A percentile compares a stretch with the other conserved stretches of the same genome.
Evolutionary conservation across 2,888 invertebrate species (phyloP).

Genomic region (Platycnemis pennipes): DNA sequence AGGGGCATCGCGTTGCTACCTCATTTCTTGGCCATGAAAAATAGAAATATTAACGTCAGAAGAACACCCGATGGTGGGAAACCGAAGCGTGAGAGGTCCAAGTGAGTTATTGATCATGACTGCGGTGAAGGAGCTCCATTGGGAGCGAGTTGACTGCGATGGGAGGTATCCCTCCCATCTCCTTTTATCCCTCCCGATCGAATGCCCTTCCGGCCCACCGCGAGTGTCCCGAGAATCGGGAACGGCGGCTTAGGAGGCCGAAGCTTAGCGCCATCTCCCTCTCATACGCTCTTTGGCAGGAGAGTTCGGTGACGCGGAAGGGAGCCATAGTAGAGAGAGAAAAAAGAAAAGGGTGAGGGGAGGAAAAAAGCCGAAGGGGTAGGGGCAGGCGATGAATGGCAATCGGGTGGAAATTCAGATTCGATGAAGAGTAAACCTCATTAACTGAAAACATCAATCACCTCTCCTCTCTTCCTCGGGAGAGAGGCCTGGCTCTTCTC

Average conservation of each 20-base stretch:
- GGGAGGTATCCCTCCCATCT: background rate
- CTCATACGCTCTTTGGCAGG: background rate
- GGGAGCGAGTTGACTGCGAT: slow-evolving; percentile 32
- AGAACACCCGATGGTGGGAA: background rate
- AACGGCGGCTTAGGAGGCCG: background rate
- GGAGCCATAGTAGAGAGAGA: background rate
- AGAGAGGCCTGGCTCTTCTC: background rate
- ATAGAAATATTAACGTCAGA: background rate
- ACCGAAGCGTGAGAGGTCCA: background rate
- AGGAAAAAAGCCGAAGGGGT: too few relatives aligned
- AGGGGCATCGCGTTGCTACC: too few relatives aligned
- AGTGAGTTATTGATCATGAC: background rate
- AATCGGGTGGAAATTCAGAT: slow-evolving; percentile 59
- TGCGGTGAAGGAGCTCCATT: background rate
- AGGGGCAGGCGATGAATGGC: slow-evolving; percentile 21
- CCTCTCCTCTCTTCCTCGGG: background rate
- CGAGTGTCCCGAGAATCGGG: background rate
- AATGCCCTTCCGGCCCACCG: slow-evolving; percentile 4
- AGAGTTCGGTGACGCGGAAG: slow-evolving; percentile 15
- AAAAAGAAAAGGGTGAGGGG: background rate
- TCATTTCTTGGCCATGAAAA: background rate
- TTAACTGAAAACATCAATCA: slow-evolving; percentile 46
- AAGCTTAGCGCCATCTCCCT: background rate
- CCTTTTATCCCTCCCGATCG: slow-evolving; percentile 14
- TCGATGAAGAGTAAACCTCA: slow-evolving; percentile 54